phyloP scores from a whole-genome alignment of 2,113 vertebrate species.

The Irena cyanogastra region DNA sequence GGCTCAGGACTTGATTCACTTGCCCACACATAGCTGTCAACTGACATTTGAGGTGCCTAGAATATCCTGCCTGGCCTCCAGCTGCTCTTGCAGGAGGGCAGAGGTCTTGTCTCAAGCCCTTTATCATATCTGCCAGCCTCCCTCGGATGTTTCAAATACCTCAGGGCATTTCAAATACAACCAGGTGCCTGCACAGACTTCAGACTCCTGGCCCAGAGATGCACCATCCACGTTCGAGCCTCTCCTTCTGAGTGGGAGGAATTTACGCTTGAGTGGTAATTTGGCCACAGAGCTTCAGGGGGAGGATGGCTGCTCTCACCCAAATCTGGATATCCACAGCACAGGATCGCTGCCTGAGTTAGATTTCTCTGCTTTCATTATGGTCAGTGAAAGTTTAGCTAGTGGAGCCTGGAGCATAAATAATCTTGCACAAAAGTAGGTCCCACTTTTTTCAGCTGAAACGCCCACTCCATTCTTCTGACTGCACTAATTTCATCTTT shows the following conservation, averaged over 20 bases:
- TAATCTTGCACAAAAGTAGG: background rate
- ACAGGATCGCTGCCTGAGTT: background rate
- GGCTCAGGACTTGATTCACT: background rate
- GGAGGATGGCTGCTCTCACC: background rate
- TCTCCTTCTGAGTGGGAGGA: background rate
- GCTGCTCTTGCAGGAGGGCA: constrained; percentile 29
- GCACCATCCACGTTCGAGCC: background rate
- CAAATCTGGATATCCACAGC: background rate
- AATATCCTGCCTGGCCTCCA: constrained; percentile 49
- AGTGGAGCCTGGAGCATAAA: background rate
- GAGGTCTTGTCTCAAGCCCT: constrained; percentile 23
- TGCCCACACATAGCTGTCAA: background rate
- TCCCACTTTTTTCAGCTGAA: background rate
- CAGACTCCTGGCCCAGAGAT: background rate
- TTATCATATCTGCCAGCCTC: constrained; percentile 13
- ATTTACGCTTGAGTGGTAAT: background rate
- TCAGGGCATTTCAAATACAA: background rate
- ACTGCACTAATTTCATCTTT: background rate
- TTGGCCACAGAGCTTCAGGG: background rate
- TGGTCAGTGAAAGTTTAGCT: background rate
- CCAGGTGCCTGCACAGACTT: background rate
- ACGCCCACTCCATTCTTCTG: background rate
- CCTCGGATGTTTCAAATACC: background rate
- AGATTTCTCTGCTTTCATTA: background rate
- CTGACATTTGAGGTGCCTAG: constrained; percentile 18